Evolutionary conservation across 2,797 vertebrate species (phyloP).

Genomic region (Synanceia verrucosa): DNA sequence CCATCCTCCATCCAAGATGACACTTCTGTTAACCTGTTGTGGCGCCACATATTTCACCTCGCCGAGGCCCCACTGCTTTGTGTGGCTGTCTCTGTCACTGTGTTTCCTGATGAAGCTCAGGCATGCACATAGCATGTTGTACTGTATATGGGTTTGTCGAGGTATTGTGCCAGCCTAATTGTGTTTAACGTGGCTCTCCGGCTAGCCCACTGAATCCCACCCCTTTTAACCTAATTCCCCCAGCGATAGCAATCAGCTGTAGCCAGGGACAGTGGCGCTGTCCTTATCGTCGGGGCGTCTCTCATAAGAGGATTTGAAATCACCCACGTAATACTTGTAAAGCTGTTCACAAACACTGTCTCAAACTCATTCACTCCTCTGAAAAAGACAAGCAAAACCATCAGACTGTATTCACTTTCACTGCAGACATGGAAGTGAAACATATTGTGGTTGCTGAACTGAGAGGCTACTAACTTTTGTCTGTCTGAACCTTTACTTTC

Average conservation of each 20-base stretch:
- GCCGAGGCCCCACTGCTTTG: constrained; percentile 35
- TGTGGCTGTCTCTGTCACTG: constrained; percentile 22
- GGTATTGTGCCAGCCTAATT: constrained; percentile 65
- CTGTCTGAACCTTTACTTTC: background rate
- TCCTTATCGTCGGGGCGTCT: constrained; percentile 49
- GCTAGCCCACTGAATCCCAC: constrained; percentile 41
- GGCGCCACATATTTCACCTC: background rate
- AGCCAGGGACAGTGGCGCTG: constrained; percentile 36
- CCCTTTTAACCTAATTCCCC: constrained; percentile 67
- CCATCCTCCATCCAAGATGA: background rate
- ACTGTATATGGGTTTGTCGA: constrained; percentile 29
- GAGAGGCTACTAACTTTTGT: background rate
- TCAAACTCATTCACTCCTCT: constrained; percentile 6
- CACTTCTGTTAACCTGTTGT: constrained; percentile 5
- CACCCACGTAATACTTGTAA: constrained; percentile 45
- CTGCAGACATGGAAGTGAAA: constrained; percentile 30
- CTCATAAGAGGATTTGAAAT: constrained; percentile 73
- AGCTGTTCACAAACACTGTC: constrained; percentile 29
- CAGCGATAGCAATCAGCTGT: constrained; percentile 43
- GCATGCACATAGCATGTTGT: constrained; percentile 55
- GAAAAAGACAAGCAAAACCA: background rate
- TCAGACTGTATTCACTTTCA: background rate
- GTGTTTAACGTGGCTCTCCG: constrained; percentile 57
- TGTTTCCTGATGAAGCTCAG: constrained; percentile 35
- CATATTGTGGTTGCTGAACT: constrained; percentile 12